phyloP scores from a whole-genome alignment of 2,113 vertebrate species.

The Psilopogon haemacephalus region DNA sequence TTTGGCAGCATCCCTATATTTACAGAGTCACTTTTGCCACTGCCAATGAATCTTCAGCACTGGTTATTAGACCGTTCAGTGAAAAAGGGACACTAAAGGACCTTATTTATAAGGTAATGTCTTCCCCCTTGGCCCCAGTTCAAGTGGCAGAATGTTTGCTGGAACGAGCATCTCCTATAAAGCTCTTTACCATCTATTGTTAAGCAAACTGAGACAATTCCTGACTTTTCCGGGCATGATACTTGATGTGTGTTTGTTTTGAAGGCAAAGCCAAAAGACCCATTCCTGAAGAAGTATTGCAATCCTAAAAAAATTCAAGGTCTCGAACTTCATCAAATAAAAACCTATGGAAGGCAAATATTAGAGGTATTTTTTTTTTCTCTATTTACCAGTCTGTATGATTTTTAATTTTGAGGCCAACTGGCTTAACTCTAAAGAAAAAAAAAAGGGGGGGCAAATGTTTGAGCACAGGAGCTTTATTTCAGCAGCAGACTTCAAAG shows the following conservation, averaged over 20 bases:
- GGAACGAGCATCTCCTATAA: not conserved
- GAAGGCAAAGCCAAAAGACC: conserved; percentile 93
- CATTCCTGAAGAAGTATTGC: conserved; percentile 94
- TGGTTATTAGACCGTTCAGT: conserved; percentile 90
- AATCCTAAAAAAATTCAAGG: conserved; percentile 94
- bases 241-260: not conserved
- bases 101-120: conserved; percentile 92
- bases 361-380: conserved; percentile 83
- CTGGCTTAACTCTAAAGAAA: not conserved
- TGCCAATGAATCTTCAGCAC: conserved; percentile 88
- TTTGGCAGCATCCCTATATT: conserved; percentile 87
- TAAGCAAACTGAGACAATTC: not conserved
- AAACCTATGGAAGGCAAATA: conserved; percentile 90
- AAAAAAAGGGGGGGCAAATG: not conserved
- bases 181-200: not conserved
- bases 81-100: conserved; percentile 95
- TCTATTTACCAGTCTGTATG: not conserved
- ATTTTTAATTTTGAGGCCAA: not conserved
- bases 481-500: not conserved
- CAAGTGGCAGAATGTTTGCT: not conserved
- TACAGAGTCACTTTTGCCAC: conserved; percentile 89
- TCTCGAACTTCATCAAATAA: conserved; percentile 90
- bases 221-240: not conserved
- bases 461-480: not conserved
- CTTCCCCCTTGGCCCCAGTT: not conserved